These are phyloP conservation scores for Uria aalge DNA, from an alignment of 2,113 vertebrate genomes.

Conservation along the genomic window DNA sequence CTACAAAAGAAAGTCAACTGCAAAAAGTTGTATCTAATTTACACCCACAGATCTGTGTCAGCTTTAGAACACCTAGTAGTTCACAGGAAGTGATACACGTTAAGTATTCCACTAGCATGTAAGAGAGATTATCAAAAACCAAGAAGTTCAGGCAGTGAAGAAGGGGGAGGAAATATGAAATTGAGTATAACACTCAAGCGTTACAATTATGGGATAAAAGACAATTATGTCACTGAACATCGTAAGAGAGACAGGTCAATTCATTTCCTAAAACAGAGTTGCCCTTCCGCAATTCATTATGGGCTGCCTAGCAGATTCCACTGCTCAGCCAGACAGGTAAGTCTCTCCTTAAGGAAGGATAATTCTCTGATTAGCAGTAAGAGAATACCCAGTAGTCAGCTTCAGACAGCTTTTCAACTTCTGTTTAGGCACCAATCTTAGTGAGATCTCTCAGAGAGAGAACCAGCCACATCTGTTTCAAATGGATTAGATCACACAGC, in stretches of 20 bases:
- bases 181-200: background rate
- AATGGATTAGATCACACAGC: background rate
- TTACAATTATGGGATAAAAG: background rate
- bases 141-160: background rate
- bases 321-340: background rate
- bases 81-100: background rate
- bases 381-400: background rate
- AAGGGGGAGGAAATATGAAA: background rate
- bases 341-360: background rate
- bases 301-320: background rate
- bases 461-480: background rate
- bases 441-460: background rate
- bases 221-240: background rate
- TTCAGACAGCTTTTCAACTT: background rate
- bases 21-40: background rate
- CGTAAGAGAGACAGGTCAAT: background rate
- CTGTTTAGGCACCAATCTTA: background rate
- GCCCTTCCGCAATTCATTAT: background rate
- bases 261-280: background rate
- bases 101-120: background rate
- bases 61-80: background rate
- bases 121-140: background rate
- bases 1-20: background rate
- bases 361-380: background rate
- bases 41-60: background rate